Evolutionary conservation across 2,113 vertebrate genomes (phyloP).

Genomic region (Heterochromis multidens): DNA sequence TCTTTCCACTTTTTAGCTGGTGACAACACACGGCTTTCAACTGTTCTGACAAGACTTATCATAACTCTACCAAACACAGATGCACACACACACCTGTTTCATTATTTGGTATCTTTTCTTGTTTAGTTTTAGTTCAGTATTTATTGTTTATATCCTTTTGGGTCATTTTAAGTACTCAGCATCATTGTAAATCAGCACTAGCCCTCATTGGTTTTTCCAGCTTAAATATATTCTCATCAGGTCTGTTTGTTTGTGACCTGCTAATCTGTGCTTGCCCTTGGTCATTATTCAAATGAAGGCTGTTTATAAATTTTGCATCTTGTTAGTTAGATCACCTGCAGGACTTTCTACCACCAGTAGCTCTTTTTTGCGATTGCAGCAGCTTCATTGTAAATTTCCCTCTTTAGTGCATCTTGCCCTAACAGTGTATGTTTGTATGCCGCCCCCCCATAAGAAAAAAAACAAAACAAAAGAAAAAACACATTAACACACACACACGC

Average conservation of each 20-base stretch:
- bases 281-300: not conserved
- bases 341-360: not conserved
- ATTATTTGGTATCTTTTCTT: not conserved
- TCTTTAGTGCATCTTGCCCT: not conserved
- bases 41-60: not conserved
- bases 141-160: not conserved
- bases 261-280: not conserved
- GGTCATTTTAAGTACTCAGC: not conserved
- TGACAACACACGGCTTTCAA: not conserved
- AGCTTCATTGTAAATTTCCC: too few species aligned
- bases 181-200: not conserved
- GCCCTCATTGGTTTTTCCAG: not conserved
- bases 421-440: too few species aligned
- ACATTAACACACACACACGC: not conserved
- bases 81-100: not conserved
- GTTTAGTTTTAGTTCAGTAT: not conserved
- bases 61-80: not conserved
- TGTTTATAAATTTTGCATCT: not conserved
- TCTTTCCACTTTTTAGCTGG: conserved; percentile 23
- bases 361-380: too few species aligned
- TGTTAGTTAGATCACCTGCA: not conserved
- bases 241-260: not conserved
- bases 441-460: not conserved
- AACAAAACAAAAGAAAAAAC: too few species aligned
- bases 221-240: not conserved